Evolutionary conservation across 2,888 invertebrate genomes (phyloP), one percentile per base, ranked within the genome.

Genomic region (Hesperia comma): DNA sequence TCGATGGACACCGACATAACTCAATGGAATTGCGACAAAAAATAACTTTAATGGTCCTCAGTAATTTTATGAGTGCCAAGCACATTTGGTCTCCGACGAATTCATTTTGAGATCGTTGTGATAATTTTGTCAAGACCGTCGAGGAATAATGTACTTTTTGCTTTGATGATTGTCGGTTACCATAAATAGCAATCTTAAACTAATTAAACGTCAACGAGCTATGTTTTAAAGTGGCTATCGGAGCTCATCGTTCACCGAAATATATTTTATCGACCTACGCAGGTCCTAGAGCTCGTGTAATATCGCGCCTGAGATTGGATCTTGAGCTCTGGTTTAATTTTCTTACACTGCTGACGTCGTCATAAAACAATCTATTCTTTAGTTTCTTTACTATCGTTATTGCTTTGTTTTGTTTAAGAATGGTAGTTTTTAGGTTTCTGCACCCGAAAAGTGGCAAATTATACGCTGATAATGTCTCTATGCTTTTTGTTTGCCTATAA

Each of bases 181-280:
- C 66, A 62, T 68, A 64, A 64, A 71, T 67, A 62, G 61, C 61
- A 69, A 71, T 69, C 68, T 69, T 67, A 67, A 70, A 71, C 62
- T 71, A 69, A 71, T 71, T 69, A 69, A 67, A 69, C 64, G 55
- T 67, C 62, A 69, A 62, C 61, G 64, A 60, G 68, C 55, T 64
- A 69, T 70, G 60, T 58, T 58, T 67, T 57, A 68, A 69, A 69
- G 64, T 60, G 61, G 63, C 67, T 68, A 64, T 68, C 54, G 33
- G 41, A 60, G 54, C 21, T 37, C 46, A 53, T 58, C 58, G 57
- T 37, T 41, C 61, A 49, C 37, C 37, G 10, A 12, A 10, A 12
- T 37, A 37, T 37, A 37, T 8, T 8, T 2, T 37, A 37, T 10
- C 37, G 12, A 37, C 37, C 37, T 37, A 37, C 37, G 10, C 37